Evolutionary conservation across 2,797 vertebrate genomes (phyloP).

Genomic region (Echeneis naucrates): DNA sequence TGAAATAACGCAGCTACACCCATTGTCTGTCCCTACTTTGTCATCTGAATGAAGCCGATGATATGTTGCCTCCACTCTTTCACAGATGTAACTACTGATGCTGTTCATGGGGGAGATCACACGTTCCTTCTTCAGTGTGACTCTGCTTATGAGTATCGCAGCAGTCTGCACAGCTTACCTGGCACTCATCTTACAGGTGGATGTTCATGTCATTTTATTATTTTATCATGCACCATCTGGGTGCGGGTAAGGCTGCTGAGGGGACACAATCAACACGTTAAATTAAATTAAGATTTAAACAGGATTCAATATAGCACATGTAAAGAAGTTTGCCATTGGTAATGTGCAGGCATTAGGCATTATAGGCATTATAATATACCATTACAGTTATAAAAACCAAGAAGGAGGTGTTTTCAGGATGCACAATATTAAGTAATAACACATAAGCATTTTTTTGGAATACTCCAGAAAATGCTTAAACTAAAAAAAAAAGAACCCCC

Average conservation of each 20-base stretch:
- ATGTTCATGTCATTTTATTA: constrained; percentile 50
- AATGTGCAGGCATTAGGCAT: constrained; percentile 5
- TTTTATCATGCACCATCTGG: constrained; percentile 57
- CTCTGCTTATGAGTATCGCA: constrained; percentile 48
- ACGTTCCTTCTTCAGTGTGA: constrained; percentile 32
- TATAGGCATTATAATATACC: too few species aligned
- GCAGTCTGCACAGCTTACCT: constrained; percentile 36
- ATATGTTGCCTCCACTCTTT: constrained; percentile 44
- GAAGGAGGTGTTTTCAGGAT: neutral
- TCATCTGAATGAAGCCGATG: constrained; percentile 66
- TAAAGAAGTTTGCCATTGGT: constrained; percentile 27
- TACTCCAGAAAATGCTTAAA: neutral
- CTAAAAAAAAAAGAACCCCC: neutral
- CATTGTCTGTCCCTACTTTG: constrained; percentile 69
- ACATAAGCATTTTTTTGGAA: neutral
- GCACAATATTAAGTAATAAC: neutral
- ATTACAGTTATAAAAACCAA: neutral
- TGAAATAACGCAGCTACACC: constrained; percentile 70
- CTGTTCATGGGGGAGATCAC: constrained; percentile 42
- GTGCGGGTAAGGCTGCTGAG: constrained; percentile 33
- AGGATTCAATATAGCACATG: constrained; percentile 22
- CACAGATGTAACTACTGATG: constrained; percentile 59
- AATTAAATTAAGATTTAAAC: constrained; percentile 47
- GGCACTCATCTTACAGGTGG: constrained; percentile 40
- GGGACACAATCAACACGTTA: constrained; percentile 35